Percentiles rank a stretch among this genome's conserved stretches.
phyloP scores from a whole-genome alignment of 1,140 invertebrate species.

The Dryas iulia region DNA sequence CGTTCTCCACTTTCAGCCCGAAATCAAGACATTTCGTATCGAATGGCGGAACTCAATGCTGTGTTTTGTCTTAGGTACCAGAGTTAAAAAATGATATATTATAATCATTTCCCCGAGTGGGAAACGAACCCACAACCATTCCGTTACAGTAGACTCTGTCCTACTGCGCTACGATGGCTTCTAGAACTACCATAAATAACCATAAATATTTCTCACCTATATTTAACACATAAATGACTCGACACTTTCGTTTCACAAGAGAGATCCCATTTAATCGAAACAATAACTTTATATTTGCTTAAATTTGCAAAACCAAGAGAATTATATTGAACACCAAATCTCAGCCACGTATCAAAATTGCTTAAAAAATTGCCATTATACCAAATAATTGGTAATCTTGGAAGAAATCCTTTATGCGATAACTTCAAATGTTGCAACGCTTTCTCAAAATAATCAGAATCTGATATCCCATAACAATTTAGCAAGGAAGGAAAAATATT shows the following conservation, averaged over 20 bases:
- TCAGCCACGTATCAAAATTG: conserved; percentile 66
- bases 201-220: conserved; percentile 47
- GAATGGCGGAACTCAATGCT: too few relatives aligned
- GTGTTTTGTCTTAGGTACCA: too few relatives aligned
- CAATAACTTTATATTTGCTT: conserved; percentile 84
- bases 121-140: too few relatives aligned
- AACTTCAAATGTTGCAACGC: conserved; percentile 78
- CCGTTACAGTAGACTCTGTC: too few relatives aligned
- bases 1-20: too few relatives aligned
- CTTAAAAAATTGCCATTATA: conserved; percentile 42
- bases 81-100: too few relatives aligned
- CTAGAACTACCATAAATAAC: too few relatives aligned
- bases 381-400: conserved; percentile 64
- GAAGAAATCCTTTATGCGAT: conserved; percentile 81
- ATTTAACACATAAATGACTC: conserved; percentile 83
- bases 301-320: conserved; percentile 73
- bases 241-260: conserved; percentile 83
- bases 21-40: too few relatives aligned
- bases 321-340: conserved; percentile 81
- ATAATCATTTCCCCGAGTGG: too few relatives aligned
- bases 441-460: conserved; percentile 83
- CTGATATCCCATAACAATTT: conserved; percentile 83
- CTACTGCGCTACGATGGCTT: too few relatives aligned
- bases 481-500: conserved; percentile 83
- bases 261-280: conserved; percentile 87